Conservation (phyloP, 2,797 vertebrate genomes). For the Mallotus villosus region DNA sequence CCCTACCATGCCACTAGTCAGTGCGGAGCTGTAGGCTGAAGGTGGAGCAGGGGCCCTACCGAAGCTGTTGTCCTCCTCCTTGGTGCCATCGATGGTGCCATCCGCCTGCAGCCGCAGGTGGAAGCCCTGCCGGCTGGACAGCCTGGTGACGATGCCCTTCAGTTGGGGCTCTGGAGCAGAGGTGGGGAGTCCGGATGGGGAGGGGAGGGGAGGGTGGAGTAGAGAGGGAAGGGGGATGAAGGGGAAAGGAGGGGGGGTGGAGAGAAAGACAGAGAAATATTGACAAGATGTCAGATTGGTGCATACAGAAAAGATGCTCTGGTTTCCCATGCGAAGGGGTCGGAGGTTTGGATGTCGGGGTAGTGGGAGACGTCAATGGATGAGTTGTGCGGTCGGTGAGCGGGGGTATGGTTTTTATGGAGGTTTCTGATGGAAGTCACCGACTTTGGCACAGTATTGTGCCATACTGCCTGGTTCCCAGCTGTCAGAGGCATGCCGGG, state of each 20-base stretch:
- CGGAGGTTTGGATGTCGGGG: not conserved
- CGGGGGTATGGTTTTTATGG: not conserved
- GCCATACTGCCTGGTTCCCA: too few relatives aligned
- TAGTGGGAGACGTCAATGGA: not conserved
- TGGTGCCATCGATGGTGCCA: slow-evolving; percentile 95
- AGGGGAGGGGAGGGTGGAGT: slow-evolving; percentile 57
- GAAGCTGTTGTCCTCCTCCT: slow-evolving; percentile 94
- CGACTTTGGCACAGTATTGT: too few relatives aligned
- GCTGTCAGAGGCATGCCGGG: not conserved
- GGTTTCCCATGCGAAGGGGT: not conserved
- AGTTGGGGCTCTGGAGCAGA: slow-evolving; percentile 91
- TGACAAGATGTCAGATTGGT: not conserved
- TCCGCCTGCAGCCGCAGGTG: slow-evolving; percentile 97
- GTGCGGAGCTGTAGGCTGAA: not conserved
- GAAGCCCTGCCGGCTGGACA: slow-evolving; percentile 95
- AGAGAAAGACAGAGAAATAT: slow-evolving; percentile 7
- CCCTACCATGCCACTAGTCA: not conserved
- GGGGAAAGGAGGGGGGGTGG: slow-evolving; percentile 43
- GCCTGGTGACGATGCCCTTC: slow-evolving; percentile 98
- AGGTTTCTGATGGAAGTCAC: not conserved
- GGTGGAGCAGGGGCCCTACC: slow-evolving; percentile 70
- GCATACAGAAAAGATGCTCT: too few relatives aligned
- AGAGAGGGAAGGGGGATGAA: not conserved
- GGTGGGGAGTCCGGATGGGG: slow-evolving; percentile 14
- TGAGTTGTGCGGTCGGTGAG: not conserved